A percentile compares a stretch with the other conserved stretches of the same genome.
Evolutionary conservation across 2,113 vertebrate species (phyloP).

Genomic region (Pyrgilauda ruficollis): DNA sequence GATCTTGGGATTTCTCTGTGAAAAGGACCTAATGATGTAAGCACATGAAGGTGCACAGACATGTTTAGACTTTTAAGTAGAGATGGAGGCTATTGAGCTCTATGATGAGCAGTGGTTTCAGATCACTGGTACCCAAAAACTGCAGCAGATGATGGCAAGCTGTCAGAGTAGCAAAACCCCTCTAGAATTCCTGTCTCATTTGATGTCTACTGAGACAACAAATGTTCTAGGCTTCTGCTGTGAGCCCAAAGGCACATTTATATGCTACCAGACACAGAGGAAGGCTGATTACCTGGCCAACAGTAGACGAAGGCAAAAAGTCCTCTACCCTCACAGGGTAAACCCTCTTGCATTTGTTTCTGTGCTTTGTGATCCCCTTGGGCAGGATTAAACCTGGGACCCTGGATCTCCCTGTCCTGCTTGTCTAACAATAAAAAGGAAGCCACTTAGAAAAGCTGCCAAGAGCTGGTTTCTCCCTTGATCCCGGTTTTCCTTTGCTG

Average conservation of each 20-base stretch:
- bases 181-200: not conserved
- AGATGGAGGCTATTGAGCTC: not conserved
- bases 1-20: not conserved
- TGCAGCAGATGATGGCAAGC: not conserved
- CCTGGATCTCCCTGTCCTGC: not conserved
- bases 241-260: not conserved
- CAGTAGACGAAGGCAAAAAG: not conserved
- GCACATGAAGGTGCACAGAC: not conserved
- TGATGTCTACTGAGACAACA: rapidly evolving
- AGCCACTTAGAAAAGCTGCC: not conserved
- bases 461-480: not conserved
- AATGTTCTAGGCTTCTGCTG: not conserved
- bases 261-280: not conserved
- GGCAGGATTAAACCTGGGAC: not conserved
- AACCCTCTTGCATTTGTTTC: not conserved
- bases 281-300: not conserved
- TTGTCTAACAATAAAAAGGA: not conserved
- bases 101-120: not conserved
- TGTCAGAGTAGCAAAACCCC: not conserved
- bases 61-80: not conserved
- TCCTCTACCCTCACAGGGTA: not conserved
- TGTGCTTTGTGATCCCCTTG: not conserved
- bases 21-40: not conserved
- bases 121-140: not conserved
- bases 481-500: not conserved